Base-by-base conservation (phyloP, 2,797 vertebrate species). In the Hippopotamyrus pictus region DNA sequence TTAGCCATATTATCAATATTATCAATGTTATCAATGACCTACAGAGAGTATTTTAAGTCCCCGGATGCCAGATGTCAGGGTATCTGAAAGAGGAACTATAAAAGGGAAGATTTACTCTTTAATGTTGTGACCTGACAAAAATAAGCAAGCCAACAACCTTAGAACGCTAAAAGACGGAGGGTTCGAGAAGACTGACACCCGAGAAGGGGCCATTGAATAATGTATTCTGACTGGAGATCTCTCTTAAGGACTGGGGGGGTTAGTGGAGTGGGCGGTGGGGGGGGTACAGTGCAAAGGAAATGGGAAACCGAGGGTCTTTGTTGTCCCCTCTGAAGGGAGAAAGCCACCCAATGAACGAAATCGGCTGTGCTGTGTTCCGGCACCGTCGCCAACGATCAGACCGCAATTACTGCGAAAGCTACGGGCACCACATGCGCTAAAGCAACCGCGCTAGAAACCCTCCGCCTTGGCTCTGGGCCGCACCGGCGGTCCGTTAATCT, bases 131-230 rank as follows among this genome's bases (percentile, higher is more conserved):
- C 79, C n/a, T 29, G 48, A 25, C 12, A 50, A 86, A 86, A 53
- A 86, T 57, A 54, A 37, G 29, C 53, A 41, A 37, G 29, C 51
- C 22, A 29, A 87, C 29, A 59, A 57, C 51, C 53, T 57, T 33
- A 7, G 29, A 37, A 57, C 5, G 8, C n/a, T 54, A 86, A 86
- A 86, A 54, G 85, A 37, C 7, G 85, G 25, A 57, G 25, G 82
- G 85, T 86, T 57, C 14, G 4, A 86, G 85, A 53, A 57, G 85
- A 17, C 51, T 65, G 53, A 46, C 53, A 87, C 7, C 25, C 7
- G 57, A 87, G 86, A 87, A 54, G 86, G 7, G 11, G n/a, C 37
- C 53, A 62, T 65, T 87, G 33, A 87, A 87, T 87, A 87, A 87
- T 87, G 54, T 44, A 59, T 87, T 87, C 51, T 17, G 86, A 44